Evolutionary conservation across 1,140 invertebrate species (phyloP), one percentile per base, ranked within the genome.

Genomic region (Mizuhopecten yessoensis): DNA sequence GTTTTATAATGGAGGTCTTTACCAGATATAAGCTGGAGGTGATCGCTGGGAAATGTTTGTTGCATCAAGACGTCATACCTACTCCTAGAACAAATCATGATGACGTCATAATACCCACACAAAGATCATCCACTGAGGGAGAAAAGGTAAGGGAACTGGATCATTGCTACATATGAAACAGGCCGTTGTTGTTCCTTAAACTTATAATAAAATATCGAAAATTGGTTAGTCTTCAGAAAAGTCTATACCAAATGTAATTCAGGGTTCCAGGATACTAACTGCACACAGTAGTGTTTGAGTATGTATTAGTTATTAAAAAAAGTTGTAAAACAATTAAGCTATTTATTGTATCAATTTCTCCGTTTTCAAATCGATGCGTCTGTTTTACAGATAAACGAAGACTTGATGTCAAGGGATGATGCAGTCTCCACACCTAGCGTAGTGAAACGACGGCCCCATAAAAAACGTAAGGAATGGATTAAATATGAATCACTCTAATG

Each of bases 101-200:
- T 49, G 45, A 49, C 45, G 45, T 49, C 45, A 49, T 20, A n/a
- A n/a, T n/a, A 9, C 11, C 45, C 17, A 29, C 57, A 2, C 5
- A 75, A 75, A 75, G 2, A 9, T 5, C 57, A n/a, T 29, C 23
- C 0, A n/a, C 23, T 75, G 23, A 75, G 0, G 2, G 1, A n/a
- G 57, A 75, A 75, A 75, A 75, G 57, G 57, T 75, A 75, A 5
- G 42, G n/a, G n/a, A n/a, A n/a, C n/a, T n/a, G n/a, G n/a, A n/a
- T n/a, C n/a, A n/a, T n/a, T n/a, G n/a, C n/a, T n/a, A n/a, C n/a
- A n/a, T n/a, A n/a, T n/a, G n/a, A n/a, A n/a, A n/a, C n/a, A n/a
- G n/a, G n/a, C n/a, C n/a, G n/a, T n/a, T n/a, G n/a, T n/a, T n/a
- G n/a, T n/a, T n/a, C n/a, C n/a, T n/a, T n/a, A n/a, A n/a, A n/a